These are phyloP conservation scores for Rhinogobius similis DNA, from an alignment of 2,113 vertebrate species.

Conservation along the genomic window DNA sequence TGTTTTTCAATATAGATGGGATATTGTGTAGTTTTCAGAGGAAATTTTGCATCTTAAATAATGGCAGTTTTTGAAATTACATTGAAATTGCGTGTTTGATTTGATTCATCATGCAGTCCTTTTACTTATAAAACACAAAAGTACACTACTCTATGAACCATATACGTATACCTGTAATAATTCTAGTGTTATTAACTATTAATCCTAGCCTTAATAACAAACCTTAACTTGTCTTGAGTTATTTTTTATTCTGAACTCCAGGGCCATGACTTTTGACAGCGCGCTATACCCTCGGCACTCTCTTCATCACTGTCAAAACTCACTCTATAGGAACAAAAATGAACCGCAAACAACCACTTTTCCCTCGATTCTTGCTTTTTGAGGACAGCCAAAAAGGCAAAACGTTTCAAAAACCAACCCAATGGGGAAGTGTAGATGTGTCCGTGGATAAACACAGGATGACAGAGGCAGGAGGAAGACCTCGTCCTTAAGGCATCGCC, in stretches of 20 bases:
- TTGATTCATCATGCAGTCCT: too few relatives aligned
- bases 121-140: too few relatives aligned
- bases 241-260: background rate
- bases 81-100: too few relatives aligned
- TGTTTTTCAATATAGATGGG: too few relatives aligned
- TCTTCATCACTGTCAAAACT: conserved; percentile 46
- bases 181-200: background rate
- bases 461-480: conserved; percentile 5
- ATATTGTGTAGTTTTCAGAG: too few relatives aligned
- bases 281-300: conserved; percentile 24
- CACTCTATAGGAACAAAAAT: conserved; percentile 17
- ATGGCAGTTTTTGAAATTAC: too few relatives aligned
- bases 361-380: background rate
- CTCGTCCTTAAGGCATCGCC: background rate
- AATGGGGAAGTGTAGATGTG: background rate
- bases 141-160: background rate
- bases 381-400: background rate
- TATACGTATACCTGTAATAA: too few relatives aligned
- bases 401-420: background rate
- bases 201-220: background rate
- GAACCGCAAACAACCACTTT: conserved; percentile 10
- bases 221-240: background rate
- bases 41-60: too few relatives aligned
- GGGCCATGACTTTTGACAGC: conserved; percentile 31
- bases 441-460: background rate